Conservation (phyloP, 2,797 vertebrate genomes). For the Xiphorhynchus erythropygius region DNA sequence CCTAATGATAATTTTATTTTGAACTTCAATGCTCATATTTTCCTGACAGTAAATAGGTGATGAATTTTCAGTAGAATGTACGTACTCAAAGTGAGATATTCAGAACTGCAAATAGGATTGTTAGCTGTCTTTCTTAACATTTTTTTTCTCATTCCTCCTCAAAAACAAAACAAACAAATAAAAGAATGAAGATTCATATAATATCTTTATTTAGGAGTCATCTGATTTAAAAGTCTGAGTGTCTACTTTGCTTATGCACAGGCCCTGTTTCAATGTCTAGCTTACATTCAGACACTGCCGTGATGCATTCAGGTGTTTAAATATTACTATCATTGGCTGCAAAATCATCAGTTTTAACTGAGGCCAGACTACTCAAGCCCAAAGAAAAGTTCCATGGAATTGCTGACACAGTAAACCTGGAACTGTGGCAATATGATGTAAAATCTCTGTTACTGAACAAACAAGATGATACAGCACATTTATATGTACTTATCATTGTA, state of each 20-base stretch:
- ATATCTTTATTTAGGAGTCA: background rate
- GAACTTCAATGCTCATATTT: accelerated
- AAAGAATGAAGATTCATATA: background rate
- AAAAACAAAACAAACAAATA: background rate
- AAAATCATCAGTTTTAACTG: background rate
- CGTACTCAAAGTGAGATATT: background rate
- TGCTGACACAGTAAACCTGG: background rate
- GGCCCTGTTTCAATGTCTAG: background rate
- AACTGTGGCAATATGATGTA: background rate
- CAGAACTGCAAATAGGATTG: background rate
- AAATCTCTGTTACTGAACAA: background rate
- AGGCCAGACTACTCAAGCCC: background rate
- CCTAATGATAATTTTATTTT: background rate
- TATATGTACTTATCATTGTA: background rate
- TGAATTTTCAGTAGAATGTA: background rate
- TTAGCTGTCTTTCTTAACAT: background rate
- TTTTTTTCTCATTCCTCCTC: background rate
- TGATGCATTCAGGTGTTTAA: background rate
- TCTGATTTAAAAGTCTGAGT: background rate
- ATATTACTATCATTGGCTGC: background rate
- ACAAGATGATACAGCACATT: background rate
- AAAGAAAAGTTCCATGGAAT: background rate
- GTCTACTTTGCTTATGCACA: background rate
- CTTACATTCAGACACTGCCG: background rate
- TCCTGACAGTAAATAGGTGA: background rate